Percentiles rank a stretch among this genome's conserved stretches.
Conservation (phyloP, 1,140 invertebrate genomes). For the Diuraphis noxia region DNA sequence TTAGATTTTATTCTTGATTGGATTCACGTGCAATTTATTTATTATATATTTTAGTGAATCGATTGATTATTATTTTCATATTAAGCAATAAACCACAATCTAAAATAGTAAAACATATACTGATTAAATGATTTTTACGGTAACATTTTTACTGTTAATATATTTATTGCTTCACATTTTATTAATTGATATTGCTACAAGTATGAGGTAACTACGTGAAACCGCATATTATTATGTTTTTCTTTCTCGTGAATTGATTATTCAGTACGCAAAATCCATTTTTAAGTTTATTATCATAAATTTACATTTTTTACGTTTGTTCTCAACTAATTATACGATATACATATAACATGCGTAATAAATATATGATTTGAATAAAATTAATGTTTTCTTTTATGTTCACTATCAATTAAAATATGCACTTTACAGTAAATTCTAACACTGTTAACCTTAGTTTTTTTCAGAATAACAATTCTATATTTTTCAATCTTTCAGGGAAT, state of each 20-base stretch:
- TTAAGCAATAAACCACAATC: neutral
- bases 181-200: neutral
- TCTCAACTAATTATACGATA: neutral
- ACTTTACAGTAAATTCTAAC: neutral
- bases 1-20: too few relatives aligned
- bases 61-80: neutral
- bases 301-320: slow-evolving; percentile 8
- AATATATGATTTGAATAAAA: neutral
- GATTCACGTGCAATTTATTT: too few relatives aligned
- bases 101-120: neutral
- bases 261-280: neutral
- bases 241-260: neutral
- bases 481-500: neutral
- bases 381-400: neutral
- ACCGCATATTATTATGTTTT: neutral
- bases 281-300: slow-evolving; percentile 29
- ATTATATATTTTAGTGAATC: too few relatives aligned
- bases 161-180: neutral
- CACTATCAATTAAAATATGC: neutral
- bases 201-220: neutral
- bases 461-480: neutral
- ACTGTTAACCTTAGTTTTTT: neutral
- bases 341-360: neutral
- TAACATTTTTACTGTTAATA: neutral
- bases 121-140: neutral